Evolutionary conservation across 1,140 invertebrate genomes (phyloP), one percentile per base, ranked within the genome.

Genomic region (Heliothis subflexa): DNA sequence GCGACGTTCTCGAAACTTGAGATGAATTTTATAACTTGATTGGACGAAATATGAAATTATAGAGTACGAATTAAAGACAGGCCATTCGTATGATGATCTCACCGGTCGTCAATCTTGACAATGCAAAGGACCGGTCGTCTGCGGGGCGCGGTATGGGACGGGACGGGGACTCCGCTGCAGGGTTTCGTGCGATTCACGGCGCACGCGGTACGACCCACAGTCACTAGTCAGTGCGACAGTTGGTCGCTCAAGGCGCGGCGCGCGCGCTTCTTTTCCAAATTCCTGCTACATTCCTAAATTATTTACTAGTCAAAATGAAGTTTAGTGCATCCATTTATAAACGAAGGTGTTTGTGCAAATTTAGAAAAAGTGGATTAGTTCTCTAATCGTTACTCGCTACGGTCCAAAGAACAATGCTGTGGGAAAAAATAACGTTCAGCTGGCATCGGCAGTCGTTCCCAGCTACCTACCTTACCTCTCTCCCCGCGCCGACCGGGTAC

Each of bases 401-500:
- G 92, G 89, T 94, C 89, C 89, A 91, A 94, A 92, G 93, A 93
- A 93, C 93, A 94, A 94, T 94, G 93, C 92, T 94, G 93, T 94
- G 93, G 93, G 92, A 94, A 94, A 94, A 94, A 94, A 94, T 94
- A 94, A 94, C 93, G 93, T 94, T 93, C 93, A 94, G 92, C 93
- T 94, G 93, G 92, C 92, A 92, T 91, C 92, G 91, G 88, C 91
- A 88, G 87, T 92, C 91, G 93, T 94, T 94, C 93, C 93, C 93
- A 94, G 92, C 92, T 93, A 94, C 92, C 93, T 93, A 92, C 91
- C 86, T 83, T 85, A 85, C 87, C 85, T 82, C 90, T 83, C 91
- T 91, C 92, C 87, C 92, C 93, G 89, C 92, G 89, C 91, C 88
- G 73, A 85, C 89, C 90, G 86, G 88, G 89, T 91, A 86, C 92